phyloP scores from a whole-genome alignment of 2,797 vertebrate genomes.

The Orientallactaga sibirica region DNA sequence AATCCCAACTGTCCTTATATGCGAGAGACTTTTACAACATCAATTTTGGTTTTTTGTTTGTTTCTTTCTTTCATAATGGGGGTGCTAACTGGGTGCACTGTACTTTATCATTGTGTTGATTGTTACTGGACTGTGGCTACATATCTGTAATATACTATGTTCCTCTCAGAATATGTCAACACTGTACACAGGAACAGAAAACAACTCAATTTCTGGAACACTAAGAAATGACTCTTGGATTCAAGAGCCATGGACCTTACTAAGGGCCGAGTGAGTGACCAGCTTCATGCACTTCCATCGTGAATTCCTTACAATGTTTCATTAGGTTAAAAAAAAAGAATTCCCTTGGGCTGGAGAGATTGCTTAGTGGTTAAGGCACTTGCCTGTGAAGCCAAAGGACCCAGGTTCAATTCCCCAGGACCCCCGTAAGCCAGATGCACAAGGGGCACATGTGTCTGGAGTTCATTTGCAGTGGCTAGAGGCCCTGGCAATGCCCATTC shows the following conservation, averaged over 20 bases:
- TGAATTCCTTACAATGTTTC: background rate
- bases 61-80: background rate
- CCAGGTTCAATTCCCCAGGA: no score
- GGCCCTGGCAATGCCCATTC: no score
- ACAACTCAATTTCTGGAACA: background rate
- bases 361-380: no score
- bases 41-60: background rate
- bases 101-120: no score
- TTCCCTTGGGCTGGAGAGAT: no score
- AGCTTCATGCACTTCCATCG: background rate
- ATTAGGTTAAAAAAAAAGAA: background rate
- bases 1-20: background rate
- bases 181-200: background rate
- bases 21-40: background rate
- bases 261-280: rapidly evolving
- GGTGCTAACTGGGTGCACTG: background rate
- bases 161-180: no score
- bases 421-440: no score
- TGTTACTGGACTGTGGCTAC: background rate
- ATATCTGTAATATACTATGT: background rate
- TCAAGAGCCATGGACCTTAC: background rate
- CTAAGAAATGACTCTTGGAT: background rate
- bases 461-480: no score
- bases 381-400: no score
- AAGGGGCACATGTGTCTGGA: no score